Base-by-base conservation (phyloP, 2,888 invertebrate species). In the Hedychridium roseum region DNA sequence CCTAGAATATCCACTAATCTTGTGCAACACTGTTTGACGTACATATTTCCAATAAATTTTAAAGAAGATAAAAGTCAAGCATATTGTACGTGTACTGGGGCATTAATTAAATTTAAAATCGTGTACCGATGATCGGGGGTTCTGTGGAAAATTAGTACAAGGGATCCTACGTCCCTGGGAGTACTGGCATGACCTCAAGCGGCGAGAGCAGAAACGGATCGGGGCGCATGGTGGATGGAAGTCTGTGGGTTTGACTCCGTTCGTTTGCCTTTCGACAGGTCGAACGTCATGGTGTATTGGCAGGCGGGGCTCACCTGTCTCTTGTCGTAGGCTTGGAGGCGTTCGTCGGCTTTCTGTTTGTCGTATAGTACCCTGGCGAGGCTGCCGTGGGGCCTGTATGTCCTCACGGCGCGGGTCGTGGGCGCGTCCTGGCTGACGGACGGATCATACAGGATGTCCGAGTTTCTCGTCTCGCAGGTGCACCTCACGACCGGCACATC, bases 331-430 rank as follows among this genome's bases (percentile, higher is more conserved):
- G 83, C 82, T 64, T 84, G 83, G 15, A 90, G 81, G 60, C 85
- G 83, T 70, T 86, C 84, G 77, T 91, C 90, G 68, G 86, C 86
- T 58, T 84, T 80, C 66, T 88, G 88, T 76, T 89, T 89, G 65
- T 89, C 86, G 80, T 88, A 89, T 39, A 90, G 78, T 35, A 88
- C 84, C 68, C 89, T 81, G 40, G 90, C 89, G 54, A 91, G 80
- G 40, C 87, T 86, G 60, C 89, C 88, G 68, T 89, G 83, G 36
- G 89, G 89, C 57, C 87, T 81, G 75, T 86, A 88, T 52, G 50
- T 61, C 37, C 64, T 61, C 4, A 69, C 45, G 23, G 54, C 48
- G 17, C 64, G 49, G 14, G 49, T 50, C 30, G 41, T 44, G 16
- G 37, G 7, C 15, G 36, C 35, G 23, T 62, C 43, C 40, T 41